Conservation (phyloP, 1,140 invertebrate genomes). For the Heliconius eleuchia region DNA sequence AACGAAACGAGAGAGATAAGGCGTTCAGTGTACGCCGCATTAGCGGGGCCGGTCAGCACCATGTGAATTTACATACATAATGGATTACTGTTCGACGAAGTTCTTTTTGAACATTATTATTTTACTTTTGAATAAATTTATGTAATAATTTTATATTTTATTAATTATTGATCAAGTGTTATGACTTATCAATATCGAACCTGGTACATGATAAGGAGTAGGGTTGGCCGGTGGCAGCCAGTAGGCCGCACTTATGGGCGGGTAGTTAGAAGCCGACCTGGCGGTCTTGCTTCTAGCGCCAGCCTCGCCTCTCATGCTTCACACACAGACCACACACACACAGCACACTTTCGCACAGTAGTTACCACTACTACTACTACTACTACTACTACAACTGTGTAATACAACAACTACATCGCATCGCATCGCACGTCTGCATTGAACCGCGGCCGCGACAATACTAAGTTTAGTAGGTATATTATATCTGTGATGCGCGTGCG, state of each 20-base stretch:
- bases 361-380: not conserved
- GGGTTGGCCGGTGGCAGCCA: constrained; percentile 89
- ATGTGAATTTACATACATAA: constrained; percentile 1
- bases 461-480: constrained; percentile 57
- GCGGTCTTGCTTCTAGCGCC: constrained; percentile 71
- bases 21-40: constrained; percentile 1
- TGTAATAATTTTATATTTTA: not conserved
- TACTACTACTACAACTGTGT: not conserved
- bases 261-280: constrained; percentile 82
- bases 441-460: constrained; percentile 68
- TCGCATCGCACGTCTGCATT: constrained; percentile 68
- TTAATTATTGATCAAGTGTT: too few species aligned
- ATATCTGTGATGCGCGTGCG: constrained; percentile 62
- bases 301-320: constrained; percentile 76
- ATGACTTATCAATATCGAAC: constrained; percentile 65
- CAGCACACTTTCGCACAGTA: constrained; percentile 47
- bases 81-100: not conserved
- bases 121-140: too few species aligned
- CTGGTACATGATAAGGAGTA: constrained; percentile 89
- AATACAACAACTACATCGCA: not conserved
- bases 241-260: constrained; percentile 89
- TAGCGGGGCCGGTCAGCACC: not conserved
- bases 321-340: constrained; percentile 52
- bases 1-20: not conserved
- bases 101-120: not conserved